A percentile compares a stretch with the other conserved stretches of the same genome.
Conservation (phyloP, 2,113 vertebrate species). For the Grantiella picta region DNA sequence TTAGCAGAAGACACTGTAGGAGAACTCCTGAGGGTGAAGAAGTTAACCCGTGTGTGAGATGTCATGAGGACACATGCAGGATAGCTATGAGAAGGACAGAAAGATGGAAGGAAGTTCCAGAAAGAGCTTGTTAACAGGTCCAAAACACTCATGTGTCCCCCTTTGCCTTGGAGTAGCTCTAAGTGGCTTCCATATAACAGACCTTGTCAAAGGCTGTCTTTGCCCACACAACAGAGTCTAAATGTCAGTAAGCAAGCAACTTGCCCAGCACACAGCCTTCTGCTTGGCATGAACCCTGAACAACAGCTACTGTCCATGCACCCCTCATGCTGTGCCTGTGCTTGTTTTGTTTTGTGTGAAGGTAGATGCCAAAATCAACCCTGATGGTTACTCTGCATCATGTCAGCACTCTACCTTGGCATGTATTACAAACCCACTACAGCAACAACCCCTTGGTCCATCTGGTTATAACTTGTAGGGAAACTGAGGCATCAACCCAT, state of each 20-base stretch:
- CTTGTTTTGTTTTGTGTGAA: neutral
- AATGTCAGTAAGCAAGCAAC: neutral
- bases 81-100: neutral
- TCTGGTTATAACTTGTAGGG: neutral
- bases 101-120: neutral
- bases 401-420: neutral
- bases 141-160: rapidly evolving
- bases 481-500: neutral
- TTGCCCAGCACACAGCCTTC: neutral
- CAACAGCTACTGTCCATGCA: neutral
- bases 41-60: neutral
- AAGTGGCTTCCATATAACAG: neutral
- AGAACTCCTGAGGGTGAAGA: neutral
- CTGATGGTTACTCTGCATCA: neutral
- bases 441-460: neutral
- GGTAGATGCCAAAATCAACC: neutral
- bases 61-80: neutral
- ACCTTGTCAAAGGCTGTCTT: neutral
- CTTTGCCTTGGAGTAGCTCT: neutral
- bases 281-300: neutral
- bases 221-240: neutral
- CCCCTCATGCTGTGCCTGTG: rapidly evolving
- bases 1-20: neutral
- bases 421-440: neutral
- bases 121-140: neutral